Evolutionary conservation across 2,113 vertebrate genomes (phyloP), one percentile per base, ranked within the genome.

Genomic region (Hymenochirus boettgeri): DNA sequence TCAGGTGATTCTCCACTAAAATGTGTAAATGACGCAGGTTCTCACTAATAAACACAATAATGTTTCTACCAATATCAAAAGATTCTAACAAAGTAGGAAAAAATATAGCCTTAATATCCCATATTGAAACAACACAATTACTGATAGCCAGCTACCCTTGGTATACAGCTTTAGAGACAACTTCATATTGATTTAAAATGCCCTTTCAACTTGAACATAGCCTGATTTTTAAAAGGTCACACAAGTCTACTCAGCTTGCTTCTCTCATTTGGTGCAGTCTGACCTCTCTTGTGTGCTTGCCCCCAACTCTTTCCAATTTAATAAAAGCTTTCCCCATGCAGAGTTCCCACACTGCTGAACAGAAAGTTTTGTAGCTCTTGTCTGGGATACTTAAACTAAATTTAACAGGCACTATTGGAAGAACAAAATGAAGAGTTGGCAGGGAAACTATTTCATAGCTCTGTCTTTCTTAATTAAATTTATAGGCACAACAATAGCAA

Each of bases 171-270:
- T 48, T n/a, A 57, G 42, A 25, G 10, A 42, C 42, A 35, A n/a
- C 57, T 65, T 26, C 22, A 27, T 29, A 73, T 53, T 61, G 71
- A 56, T 5, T 50, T 12, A 65, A 70, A 21, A 24, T 25, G 10
- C 26, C 51, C 62, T 77, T 72, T 63, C 76, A 76, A 75, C 62
- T 52, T 73, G 31, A 58, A 72, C 48, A 63, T 15, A 3, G 1
- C 12, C 73, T 62, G 35, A 72, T 42, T 73, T 81, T 75, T 61
- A 67, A 70, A 77, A 79, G 69, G 51, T 74, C 61, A 71, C 60
- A 21, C 18, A 70, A 70, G 50, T 60, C 47, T 55, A 74, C 55
- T 53, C 62, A 53, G 50, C 25, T 46, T 35, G 42, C 23, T 61
- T 74, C 65, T n/a, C n/a, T 77, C 24, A 57, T 62, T 71, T 71